phyloP scores from a whole-genome alignment of 2,797 vertebrate species.

The Sparidentex hasta region DNA sequence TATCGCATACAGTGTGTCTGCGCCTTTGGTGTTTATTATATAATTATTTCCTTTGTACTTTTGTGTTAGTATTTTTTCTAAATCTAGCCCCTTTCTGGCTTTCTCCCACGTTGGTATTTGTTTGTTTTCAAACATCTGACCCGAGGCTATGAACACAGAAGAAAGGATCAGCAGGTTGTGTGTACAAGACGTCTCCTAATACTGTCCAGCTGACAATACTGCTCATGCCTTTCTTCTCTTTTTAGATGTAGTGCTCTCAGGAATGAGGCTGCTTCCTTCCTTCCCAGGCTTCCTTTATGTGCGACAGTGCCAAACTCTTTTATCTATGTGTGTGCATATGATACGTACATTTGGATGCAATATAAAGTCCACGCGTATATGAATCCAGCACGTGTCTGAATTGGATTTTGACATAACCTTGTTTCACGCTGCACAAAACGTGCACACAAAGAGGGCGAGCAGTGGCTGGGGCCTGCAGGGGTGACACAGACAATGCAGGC shows the following conservation, averaged over 20 bases:
- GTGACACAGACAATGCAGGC: slow-evolving; percentile 58
- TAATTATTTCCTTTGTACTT: slow-evolving; percentile 28
- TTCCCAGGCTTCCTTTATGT: slow-evolving; percentile 48
- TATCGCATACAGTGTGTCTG: not conserved
- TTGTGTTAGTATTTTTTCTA: slow-evolving; percentile 13
- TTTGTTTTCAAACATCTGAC: slow-evolving; percentile 56
- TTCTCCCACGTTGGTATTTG: slow-evolving; percentile 41
- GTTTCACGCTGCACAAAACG: slow-evolving; percentile 43
- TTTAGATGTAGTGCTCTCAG: slow-evolving; percentile 60
- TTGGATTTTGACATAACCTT: slow-evolving; percentile 42
- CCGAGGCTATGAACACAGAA: slow-evolving; percentile 55
- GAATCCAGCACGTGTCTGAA: slow-evolving; percentile 59
- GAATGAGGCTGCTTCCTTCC: slow-evolving; percentile 68
- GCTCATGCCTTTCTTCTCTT: slow-evolving; percentile 66
- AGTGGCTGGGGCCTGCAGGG: slow-evolving; percentile 48
- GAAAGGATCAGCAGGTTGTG: slow-evolving; percentile 65
- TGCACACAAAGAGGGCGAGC: slow-evolving; percentile 50
- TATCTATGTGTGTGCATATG: slow-evolving; percentile 9
- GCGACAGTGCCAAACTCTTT: slow-evolving; percentile 45
- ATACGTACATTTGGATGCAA: not conserved
- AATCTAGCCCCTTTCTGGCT: slow-evolving; percentile 19
- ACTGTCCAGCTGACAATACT: slow-evolving; percentile 69
- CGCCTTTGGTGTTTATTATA: slow-evolving; percentile 19
- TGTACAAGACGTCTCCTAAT: slow-evolving; percentile 63
- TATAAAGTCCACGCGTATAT: slow-evolving; percentile 24